Percentiles rank a stretch among this genome's conserved stretches.
Conservation (phyloP, 2,797 vertebrate species). For the Dermochelys coriacea region DNA sequence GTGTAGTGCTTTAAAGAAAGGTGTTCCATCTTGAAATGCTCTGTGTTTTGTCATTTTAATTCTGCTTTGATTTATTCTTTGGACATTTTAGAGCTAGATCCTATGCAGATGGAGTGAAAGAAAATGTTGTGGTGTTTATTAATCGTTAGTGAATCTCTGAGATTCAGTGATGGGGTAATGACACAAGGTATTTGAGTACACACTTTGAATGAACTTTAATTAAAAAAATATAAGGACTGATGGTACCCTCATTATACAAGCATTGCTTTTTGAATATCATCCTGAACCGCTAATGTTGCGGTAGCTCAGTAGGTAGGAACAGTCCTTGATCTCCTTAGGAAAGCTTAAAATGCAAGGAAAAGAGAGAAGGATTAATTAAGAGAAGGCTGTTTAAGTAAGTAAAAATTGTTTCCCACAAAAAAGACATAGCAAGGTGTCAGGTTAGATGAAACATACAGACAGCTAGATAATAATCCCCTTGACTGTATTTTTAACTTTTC, state of each 20-base stretch:
- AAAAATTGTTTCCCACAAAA: slow-evolving; percentile 50
- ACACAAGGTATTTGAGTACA: slow-evolving; percentile 34
- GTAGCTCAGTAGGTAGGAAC: slow-evolving; percentile 39
- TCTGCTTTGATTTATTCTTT: slow-evolving; percentile 54
- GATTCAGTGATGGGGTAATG: neutral
- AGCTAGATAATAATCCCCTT: slow-evolving; percentile 56
- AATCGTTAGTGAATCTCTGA: slow-evolving; percentile 1
- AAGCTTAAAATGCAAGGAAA: slow-evolving; percentile 44
- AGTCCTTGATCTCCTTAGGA: slow-evolving; percentile 26
- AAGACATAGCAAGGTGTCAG: slow-evolving; percentile 21
- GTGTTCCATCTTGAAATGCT: slow-evolving; percentile 30
- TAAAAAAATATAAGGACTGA: slow-evolving; percentile 43
- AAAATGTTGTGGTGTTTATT: slow-evolving; percentile 52
- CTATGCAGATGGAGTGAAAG: slow-evolving; percentile 22
- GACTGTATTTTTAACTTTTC: slow-evolving; percentile 55
- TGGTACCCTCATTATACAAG: slow-evolving; percentile 9
- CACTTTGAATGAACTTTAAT: slow-evolving; percentile 47
- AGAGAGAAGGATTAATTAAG: slow-evolving; percentile 59
- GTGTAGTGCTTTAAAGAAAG: slow-evolving; percentile 35
- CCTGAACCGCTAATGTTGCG: neutral
- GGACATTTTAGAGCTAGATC: slow-evolving; percentile 46
- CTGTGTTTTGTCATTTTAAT: slow-evolving; percentile 55
- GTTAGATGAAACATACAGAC: slow-evolving; percentile 40
- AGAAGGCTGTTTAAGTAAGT: slow-evolving; percentile 22
- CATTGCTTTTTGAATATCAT: slow-evolving; percentile 26